Evolutionary conservation across 2,888 invertebrate genomes (phyloP).

Genomic region (Melinaea marsaeus): DNA sequence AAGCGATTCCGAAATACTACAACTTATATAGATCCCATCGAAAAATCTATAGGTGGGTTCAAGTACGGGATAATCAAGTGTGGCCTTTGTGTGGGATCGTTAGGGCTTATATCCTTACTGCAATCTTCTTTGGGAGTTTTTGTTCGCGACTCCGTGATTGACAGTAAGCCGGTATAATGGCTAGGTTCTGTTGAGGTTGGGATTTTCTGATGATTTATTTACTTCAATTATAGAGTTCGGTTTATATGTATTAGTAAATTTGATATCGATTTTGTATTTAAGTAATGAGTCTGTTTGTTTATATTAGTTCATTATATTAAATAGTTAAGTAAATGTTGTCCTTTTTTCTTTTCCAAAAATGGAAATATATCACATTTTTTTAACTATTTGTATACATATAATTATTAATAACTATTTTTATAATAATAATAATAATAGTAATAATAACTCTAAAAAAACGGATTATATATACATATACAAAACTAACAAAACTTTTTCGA

Average conservation of each 20-base stretch:
- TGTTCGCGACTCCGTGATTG: constrained; percentile 18
- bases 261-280: neutral
- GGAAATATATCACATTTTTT: no score
- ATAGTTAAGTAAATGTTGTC: no score
- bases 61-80: constrained; percentile 1
- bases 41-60: neutral
- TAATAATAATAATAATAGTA: no score
- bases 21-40: neutral
- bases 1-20: neutral
- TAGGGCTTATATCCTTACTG: constrained; percentile 10
- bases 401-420: no score
- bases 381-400: no score
- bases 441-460: no score
- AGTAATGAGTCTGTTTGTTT: neutral
- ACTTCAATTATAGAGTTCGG: constrained; percentile 1
- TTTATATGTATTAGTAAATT: neutral
- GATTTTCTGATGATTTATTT: constrained; percentile 14
- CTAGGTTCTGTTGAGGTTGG: constrained; percentile 8
- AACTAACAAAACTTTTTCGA: no score
- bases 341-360: no score
- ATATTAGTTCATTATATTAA: no score
- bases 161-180: constrained; percentile 24
- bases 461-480: no score
- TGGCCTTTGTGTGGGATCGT: constrained; percentile 15
- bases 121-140: constrained; percentile 5